Conservation (phyloP, 2,113 vertebrate species). For the Mystacornis crossleyi region DNA sequence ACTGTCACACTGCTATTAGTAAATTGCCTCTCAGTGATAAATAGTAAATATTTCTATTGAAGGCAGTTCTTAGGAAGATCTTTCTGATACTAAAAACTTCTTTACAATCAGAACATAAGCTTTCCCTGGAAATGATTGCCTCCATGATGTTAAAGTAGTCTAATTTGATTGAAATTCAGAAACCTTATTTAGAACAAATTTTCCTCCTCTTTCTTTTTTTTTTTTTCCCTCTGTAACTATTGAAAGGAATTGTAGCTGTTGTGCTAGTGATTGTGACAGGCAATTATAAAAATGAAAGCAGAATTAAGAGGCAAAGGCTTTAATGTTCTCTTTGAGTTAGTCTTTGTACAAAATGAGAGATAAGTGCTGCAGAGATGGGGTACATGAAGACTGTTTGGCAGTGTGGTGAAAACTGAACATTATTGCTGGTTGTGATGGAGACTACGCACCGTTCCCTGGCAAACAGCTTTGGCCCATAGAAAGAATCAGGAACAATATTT, state of each 20-base stretch:
- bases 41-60: background rate
- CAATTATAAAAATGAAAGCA: background rate
- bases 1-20: background rate
- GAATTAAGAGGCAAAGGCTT: background rate
- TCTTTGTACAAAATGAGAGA: background rate
- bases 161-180: background rate
- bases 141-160: background rate
- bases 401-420: background rate
- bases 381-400: background rate
- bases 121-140: background rate
- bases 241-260: background rate
- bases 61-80: background rate
- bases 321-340: background rate
- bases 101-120: background rate
- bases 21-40: background rate
- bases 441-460: too few species aligned
- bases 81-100: background rate
- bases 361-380: background rate
- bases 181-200: background rate
- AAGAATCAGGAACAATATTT: too few species aligned
- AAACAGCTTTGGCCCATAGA: too few species aligned
- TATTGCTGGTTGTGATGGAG: too few species aligned
- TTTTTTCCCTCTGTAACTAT: background rate
- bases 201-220: background rate
- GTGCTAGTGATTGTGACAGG: background rate